Evolutionary conservation across 2,113 vertebrate genomes (phyloP), one percentile per base, ranked within the genome.

Genomic region (Indicator maculatus): DNA sequence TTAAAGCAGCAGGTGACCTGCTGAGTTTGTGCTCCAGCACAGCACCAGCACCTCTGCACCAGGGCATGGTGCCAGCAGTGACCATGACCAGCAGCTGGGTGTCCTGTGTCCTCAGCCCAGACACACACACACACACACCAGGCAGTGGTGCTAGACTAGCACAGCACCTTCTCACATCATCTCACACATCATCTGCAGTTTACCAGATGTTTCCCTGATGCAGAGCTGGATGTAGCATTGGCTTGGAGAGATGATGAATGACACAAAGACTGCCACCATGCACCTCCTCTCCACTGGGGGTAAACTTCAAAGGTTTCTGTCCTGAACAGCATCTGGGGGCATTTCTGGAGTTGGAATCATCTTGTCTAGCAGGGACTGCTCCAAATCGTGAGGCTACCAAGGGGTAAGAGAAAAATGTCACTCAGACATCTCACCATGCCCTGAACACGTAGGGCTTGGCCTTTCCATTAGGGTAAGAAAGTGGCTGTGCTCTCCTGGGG

Each of bases 311-410:
- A 99, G 97, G n/a, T 96, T 98, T 84, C 97, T 97, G 50, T 97
- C 95, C 63, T 66, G 97, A 31, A 99, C 83, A 36, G 98, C 98
- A 33, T 99, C 99, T 9, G 97, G 98, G 16, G 99, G 99, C 50
- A 99, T 97, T 18, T 91, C 92, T 10, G 96, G n/a, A 44, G 56
- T 83, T 33, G 14, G 28, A 26, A 94, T 71, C 80, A 95, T 74
- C 91, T 89, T 15, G 21, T 63, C 78, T 6, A 90, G 55, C 36
- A 89, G 59, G 14, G 88, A 45, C 27, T 89, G 94, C 56, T 96
- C 97, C 38, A 93, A 63, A 83, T 92, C 96, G 66, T 91, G 52
- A 80, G 73, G 44, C 98, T 98, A 65, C 50, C 81, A 95, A 72
- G 60, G 47, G 73, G 27, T 4, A 85, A 95, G 71, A 55, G 17